phyloP scores from a whole-genome alignment of 2,797 vertebrate species.

The Sciurus carolinensis region DNA sequence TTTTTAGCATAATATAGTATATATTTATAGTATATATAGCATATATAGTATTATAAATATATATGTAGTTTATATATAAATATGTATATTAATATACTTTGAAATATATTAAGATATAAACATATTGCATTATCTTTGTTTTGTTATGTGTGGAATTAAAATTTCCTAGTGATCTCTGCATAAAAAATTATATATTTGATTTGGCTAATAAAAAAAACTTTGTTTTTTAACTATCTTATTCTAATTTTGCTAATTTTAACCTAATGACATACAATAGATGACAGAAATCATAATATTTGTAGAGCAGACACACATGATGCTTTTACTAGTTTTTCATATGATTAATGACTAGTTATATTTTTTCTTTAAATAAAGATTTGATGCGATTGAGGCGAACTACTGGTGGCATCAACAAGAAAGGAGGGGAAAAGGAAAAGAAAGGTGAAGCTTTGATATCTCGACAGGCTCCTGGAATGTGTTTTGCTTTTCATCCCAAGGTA shows the following conservation, averaged over 20 bases:
- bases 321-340: not conserved
- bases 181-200: not conserved
- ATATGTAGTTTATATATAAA: no score
- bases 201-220: constrained; percentile 32
- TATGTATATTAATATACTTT: no score
- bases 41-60: no score
- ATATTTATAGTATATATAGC: no score
- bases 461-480: constrained; percentile 93
- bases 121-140: not conserved
- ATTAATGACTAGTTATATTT: not conserved
- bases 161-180: not conserved
- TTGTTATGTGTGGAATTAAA: constrained; percentile 9
- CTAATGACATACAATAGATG: not conserved
- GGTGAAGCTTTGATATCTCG: constrained; percentile 89
- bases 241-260: constrained; percentile 33
- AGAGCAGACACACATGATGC: not conserved
- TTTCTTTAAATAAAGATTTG: constrained; percentile 90
- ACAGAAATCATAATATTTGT: not conserved
- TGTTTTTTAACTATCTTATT: constrained; percentile 34
- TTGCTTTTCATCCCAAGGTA: constrained; percentile 95
- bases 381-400: constrained; percentile 91
- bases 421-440: constrained; percentile 86
- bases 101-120: no score
- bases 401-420: constrained; percentile 77
- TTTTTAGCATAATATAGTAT: no score